A percentile compares a stretch with the other conserved stretches of the same genome.
These are phyloP conservation scores for Lingula anatina DNA, from an alignment of 2,888 invertebrate species.

Conservation along the genomic window DNA sequence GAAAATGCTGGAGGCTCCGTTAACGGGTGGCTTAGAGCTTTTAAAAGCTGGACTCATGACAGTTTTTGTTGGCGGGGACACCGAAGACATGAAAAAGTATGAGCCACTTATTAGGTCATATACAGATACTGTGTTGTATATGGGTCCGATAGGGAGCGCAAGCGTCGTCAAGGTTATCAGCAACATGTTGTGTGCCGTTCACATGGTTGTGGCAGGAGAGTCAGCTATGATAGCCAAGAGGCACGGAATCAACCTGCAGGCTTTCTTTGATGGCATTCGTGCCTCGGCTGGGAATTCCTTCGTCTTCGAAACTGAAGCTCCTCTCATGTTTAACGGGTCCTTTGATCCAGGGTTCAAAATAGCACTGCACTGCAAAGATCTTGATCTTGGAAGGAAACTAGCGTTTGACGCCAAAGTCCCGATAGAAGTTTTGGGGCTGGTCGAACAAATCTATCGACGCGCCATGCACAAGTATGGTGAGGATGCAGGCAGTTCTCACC, in stretches of 20 bases:
- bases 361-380: not conserved
- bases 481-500: not conserved
- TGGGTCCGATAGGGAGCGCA: not conserved
- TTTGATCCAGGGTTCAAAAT: conserved; percentile 2
- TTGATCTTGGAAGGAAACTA: conserved; percentile 1
- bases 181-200: not conserved
- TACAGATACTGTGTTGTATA: not conserved
- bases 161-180: conserved; percentile 1
- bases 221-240: not conserved
- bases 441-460: not conserved
- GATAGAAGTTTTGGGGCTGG: no score
- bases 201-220: not conserved
- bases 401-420: not conserved
- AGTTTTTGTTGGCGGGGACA: no score
- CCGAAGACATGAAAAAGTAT: no score
- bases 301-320: conserved; percentile 3
- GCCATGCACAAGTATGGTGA: conserved; percentile 2
- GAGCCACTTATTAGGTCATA: not conserved
- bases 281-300: conserved; percentile 2
- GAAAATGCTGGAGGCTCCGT: no score
- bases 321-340: conserved; percentile 2
- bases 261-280: conserved; percentile 3
- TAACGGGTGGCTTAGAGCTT: no score
- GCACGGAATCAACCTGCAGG: conserved; percentile 2
- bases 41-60: no score